Conservation (phyloP, 2,797 vertebrate genomes). For the Micropoecilia bifurca region DNA sequence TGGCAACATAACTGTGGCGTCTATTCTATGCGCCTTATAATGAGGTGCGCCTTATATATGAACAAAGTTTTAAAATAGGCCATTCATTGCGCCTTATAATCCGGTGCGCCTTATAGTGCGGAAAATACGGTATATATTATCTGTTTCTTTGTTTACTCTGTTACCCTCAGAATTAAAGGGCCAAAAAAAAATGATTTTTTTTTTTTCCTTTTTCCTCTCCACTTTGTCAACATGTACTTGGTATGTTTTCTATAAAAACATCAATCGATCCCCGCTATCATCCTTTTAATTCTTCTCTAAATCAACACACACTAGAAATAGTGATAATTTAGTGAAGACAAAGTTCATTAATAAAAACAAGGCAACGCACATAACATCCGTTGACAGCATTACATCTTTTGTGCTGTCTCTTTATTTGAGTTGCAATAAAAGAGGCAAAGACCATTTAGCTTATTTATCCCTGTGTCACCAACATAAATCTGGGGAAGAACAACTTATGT, state of each 20-base stretch:
- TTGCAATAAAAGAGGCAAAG: not conserved
- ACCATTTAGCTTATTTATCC: not conserved
- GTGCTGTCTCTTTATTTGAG: not conserved
- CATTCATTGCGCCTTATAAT: too few species aligned
- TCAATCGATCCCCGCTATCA: not conserved
- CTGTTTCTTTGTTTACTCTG: not conserved
- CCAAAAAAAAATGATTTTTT: not conserved
- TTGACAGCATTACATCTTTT: not conserved
- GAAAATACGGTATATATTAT: too few species aligned
- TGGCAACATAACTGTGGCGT: too few species aligned
- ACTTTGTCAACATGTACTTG: not conserved
- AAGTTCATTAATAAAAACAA: not conserved
- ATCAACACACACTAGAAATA: conserved; percentile 1
- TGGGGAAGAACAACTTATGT: not conserved
- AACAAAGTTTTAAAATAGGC: too few species aligned
- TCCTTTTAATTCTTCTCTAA: not conserved
- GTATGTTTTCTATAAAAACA: not conserved
- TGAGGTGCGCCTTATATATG: too few species aligned
- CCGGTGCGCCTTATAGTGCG: too few species aligned
- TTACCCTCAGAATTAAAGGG: not conserved
- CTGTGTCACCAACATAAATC: conserved; percentile 3
- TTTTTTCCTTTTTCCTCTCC: not conserved
- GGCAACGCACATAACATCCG: not conserved
- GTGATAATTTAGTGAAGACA: not conserved
- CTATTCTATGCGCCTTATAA: too few species aligned